Percentiles rank a stretch among this genome's conserved stretches.
Conservation (phyloP, 2,797 vertebrate genomes). For the Tokudaia muenninki region DNA sequence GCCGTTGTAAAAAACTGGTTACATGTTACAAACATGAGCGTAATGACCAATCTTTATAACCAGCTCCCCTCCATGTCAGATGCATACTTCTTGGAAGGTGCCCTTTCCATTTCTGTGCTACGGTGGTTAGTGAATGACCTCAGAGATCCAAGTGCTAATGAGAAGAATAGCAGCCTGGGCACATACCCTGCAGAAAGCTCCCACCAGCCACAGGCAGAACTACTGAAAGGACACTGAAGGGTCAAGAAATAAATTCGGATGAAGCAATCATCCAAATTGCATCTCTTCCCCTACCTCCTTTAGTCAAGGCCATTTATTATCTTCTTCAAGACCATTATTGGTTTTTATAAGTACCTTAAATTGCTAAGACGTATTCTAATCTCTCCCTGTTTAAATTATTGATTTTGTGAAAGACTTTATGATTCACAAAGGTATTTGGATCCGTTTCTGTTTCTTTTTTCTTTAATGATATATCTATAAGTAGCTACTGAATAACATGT, state of each 20-base stretch:
- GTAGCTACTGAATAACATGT: neutral
- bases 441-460: neutral
- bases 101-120: constrained; percentile 33
- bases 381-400: neutral
- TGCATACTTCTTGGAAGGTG: constrained; percentile 30
- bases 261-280: constrained; percentile 72
- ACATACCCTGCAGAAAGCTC: constrained; percentile 68
- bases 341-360: neutral
- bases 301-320: neutral
- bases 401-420: neutral
- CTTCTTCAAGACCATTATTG: neutral
- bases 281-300: neutral
- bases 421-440: neutral
- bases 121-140: constrained; percentile 75
- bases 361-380: neutral
- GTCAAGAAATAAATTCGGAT: constrained; percentile 69
- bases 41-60: constrained; percentile 41
- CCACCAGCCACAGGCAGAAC: constrained; percentile 54
- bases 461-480: neutral
- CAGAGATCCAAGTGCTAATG: constrained; percentile 44
- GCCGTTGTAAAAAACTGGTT: constrained; percentile 22
- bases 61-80: neutral
- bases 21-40: neutral
- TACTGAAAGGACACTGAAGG: constrained; percentile 56
- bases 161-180: constrained; percentile 77